Evolutionary conservation across 2,888 invertebrate species (phyloP).

Genomic region (Latheticus oryzae): DNA sequence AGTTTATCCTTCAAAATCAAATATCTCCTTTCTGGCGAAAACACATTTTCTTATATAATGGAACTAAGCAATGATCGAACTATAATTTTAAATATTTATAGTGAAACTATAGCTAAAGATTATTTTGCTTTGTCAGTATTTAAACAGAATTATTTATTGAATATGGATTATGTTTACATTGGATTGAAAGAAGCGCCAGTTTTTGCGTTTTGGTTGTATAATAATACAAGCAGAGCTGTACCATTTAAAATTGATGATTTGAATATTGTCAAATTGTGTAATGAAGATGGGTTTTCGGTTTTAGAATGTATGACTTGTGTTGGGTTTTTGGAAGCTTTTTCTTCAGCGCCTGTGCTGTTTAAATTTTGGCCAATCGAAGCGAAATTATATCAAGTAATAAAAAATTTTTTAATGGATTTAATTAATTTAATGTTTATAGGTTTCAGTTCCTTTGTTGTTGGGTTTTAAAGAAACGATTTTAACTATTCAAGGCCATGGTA

Average conservation of each 20-base stretch:
- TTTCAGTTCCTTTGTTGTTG: slow-evolving; percentile 28
- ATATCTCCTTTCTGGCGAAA: slow-evolving; percentile 55
- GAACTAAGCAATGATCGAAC: slow-evolving; percentile 59
- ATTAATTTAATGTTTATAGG: slow-evolving; percentile 20
- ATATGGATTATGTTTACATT: slow-evolving; percentile 56
- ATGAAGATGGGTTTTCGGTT: slow-evolving; percentile 55
- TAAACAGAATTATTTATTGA: slow-evolving; percentile 41
- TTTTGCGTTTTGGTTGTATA: slow-evolving; percentile 64
- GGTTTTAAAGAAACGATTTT: slow-evolving; percentile 1
- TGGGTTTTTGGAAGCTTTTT: slow-evolving; percentile 54
- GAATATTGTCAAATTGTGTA: slow-evolving; percentile 54
- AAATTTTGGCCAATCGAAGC: slow-evolving; percentile 63
- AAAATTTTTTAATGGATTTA: not conserved
- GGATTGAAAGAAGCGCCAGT: slow-evolving; percentile 56
- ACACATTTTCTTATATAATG: slow-evolving; percentile 60
- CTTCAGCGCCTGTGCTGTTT: slow-evolving; percentile 59
- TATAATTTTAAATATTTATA: slow-evolving; percentile 56
- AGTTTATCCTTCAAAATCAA: slow-evolving; percentile 58
- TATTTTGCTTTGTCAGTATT: slow-evolving; percentile 46
- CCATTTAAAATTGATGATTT: slow-evolving; percentile 54
- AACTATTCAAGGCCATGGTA: slow-evolving; percentile 7
- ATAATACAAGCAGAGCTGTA: slow-evolving; percentile 57
- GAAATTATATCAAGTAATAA: slow-evolving; percentile 57
- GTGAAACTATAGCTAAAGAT: slow-evolving; percentile 49
- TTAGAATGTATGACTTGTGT: slow-evolving; percentile 60